Conservation (phyloP, 2,888 invertebrate genomes). For the Crepidodera aurea region DNA sequence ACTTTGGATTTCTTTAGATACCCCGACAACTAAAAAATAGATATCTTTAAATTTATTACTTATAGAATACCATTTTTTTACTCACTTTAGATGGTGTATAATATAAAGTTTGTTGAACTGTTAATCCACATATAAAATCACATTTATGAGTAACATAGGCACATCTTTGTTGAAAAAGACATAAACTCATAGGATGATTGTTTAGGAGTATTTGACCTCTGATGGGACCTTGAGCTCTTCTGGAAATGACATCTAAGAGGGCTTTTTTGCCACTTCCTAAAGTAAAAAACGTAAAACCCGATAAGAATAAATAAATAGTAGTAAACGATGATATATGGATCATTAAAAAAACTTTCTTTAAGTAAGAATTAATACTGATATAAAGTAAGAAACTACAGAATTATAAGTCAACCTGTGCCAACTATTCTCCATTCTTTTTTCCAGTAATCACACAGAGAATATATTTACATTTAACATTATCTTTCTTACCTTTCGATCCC, state of each 20-base stretch:
- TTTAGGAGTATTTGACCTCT: slow-evolving; percentile 91
- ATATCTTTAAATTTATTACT: not conserved
- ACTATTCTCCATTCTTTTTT: not conserved
- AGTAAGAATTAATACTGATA: too few relatives aligned
- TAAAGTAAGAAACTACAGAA: too few relatives aligned
- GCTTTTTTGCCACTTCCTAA: slow-evolving; percentile 94
- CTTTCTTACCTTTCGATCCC: slow-evolving; percentile 81
- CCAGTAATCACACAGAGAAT: not conserved
- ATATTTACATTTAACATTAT: too few relatives aligned
- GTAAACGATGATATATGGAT: too few relatives aligned
- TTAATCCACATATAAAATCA: slow-evolving; percentile 83
- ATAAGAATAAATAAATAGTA: too few relatives aligned
- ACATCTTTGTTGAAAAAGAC: slow-evolving; percentile 85
- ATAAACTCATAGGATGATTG: slow-evolving; percentile 81
- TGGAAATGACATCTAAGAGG: slow-evolving; percentile 88
- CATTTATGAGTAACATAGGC: slow-evolving; percentile 90
- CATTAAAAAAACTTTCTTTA: too few relatives aligned
- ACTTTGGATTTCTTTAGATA: slow-evolving; percentile 86
- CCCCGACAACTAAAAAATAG: slow-evolving; percentile 59
- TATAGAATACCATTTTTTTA: not conserved
- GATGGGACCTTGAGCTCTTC: slow-evolving; percentile 80
- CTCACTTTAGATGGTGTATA: slow-evolving; percentile 81
- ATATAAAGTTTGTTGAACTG: slow-evolving; percentile 85
- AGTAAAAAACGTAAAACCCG: slow-evolving; percentile 36
- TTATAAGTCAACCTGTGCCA: too few relatives aligned